A percentile compares a stretch with the other conserved stretches of the same genome.
phyloP scores from a whole-genome alignment of 2,797 vertebrate species.

The Clarias pachynema region DNA sequence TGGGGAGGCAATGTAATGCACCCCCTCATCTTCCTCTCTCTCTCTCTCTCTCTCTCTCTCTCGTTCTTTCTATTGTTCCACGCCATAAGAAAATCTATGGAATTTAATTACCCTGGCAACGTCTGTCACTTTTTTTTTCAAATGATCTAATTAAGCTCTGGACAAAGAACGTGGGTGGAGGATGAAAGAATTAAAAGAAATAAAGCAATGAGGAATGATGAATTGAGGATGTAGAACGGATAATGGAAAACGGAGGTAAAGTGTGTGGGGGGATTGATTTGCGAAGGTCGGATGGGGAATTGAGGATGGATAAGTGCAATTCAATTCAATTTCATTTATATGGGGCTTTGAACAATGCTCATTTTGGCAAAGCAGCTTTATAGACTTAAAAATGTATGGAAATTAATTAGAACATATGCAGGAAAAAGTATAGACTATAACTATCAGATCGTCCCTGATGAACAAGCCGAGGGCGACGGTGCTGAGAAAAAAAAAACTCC shows the following conservation, averaged over 20 bases:
- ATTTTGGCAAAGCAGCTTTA: too few species aligned
- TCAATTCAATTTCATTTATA: too few species aligned
- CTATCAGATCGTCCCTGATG: too few species aligned
- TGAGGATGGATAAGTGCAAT: background rate
- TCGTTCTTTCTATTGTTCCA: background rate
- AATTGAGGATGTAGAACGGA: background rate
- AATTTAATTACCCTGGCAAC: conserved; percentile 72
- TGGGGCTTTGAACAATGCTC: too few species aligned
- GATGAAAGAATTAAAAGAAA: background rate
- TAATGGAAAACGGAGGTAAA: background rate
- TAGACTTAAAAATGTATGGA: too few species aligned
- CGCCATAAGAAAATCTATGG: conserved; percentile 27
- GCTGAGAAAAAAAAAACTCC: too few species aligned
- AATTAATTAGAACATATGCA: too few species aligned
- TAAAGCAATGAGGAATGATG: background rate
- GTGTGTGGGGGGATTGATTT: background rate
- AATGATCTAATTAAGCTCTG: conserved; percentile 72
- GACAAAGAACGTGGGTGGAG: background rate
- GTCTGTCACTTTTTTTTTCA: conserved; percentile 69
- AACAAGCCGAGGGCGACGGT: too few species aligned
- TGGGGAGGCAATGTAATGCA: conserved; percentile 21
- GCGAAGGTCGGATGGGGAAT: too few species aligned
- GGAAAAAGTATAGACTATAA: too few species aligned
- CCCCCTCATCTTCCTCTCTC: conserved; percentile 35
- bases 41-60: background rate